Percentiles rank a stretch among this genome's conserved stretches.
phyloP scores from a whole-genome alignment of 2,888 invertebrate species.

The Idaea aversata region DNA sequence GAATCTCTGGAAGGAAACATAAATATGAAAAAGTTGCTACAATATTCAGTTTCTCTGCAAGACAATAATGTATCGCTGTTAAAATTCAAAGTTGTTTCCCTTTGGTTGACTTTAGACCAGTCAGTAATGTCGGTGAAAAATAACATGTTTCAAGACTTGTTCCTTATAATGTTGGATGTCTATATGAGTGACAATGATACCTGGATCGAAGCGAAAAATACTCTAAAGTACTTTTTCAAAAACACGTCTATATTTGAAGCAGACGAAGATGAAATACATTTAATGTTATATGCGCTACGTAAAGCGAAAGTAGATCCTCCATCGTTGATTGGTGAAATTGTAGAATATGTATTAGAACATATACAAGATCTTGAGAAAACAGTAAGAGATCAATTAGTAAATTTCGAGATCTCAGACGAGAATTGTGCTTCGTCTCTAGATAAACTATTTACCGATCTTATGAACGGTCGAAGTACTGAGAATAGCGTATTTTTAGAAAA shows the following conservation, averaged over 20 bases:
- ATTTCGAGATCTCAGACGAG: slow-evolving; percentile 62
- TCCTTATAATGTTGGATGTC: slow-evolving; percentile 79
- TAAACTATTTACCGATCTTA: slow-evolving; percentile 63
- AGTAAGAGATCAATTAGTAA: slow-evolving; percentile 57
- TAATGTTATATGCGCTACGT: slow-evolving; percentile 82
- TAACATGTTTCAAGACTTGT: slow-evolving; percentile 75
- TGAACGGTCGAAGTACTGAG: slow-evolving; percentile 54
- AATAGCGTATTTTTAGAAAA: slow-evolving; percentile 60
- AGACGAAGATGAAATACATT: slow-evolving; percentile 82
- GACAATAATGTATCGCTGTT: slow-evolving; percentile 51
- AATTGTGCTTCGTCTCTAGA: slow-evolving; percentile 51
- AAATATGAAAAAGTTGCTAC: slow-evolving; percentile 65
- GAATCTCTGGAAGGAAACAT: slow-evolving; percentile 70
- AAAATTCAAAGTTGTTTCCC: slow-evolving; percentile 70
- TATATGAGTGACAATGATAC: slow-evolving; percentile 63
- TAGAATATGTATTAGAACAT: slow-evolving; percentile 62
- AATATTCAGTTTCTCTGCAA: slow-evolving; percentile 52
- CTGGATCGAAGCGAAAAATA: slow-evolving; percentile 76
- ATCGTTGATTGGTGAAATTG: slow-evolving; percentile 56
- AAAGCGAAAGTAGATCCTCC: slow-evolving; percentile 55
- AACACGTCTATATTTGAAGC: slow-evolving; percentile 84
- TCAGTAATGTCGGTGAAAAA: slow-evolving; percentile 75
- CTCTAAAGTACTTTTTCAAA: slow-evolving; percentile 80
- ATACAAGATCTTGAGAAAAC: slow-evolving; percentile 52
- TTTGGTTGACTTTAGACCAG: slow-evolving; percentile 70